Conservation (phyloP, 2,797 vertebrate species). For the Enteromius mattozi region DNA sequence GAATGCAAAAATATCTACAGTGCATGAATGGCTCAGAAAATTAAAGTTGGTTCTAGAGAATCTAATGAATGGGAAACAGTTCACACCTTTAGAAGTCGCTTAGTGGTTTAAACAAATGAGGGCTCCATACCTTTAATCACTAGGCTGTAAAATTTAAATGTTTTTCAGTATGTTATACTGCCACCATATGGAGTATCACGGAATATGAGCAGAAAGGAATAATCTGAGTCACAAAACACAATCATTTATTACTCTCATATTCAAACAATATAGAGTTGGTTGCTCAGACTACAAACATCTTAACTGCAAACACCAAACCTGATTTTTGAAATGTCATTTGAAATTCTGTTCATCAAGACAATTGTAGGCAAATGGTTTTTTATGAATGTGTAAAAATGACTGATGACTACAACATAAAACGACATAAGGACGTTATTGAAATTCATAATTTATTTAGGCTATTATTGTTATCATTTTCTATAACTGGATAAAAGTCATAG, state of each 20-base stretch:
- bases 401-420: background rate
- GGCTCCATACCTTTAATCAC: background rate
- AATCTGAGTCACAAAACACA: background rate
- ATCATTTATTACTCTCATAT: background rate
- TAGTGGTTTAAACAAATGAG: background rate
- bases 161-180: slow-evolving; percentile 28
- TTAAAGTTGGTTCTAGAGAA: background rate
- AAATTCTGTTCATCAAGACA: background rate
- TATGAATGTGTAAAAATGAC: background rate
- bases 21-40: background rate
- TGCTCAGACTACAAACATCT: background rate
- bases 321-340: background rate
- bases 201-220: background rate
- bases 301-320: background rate
- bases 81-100: background rate
- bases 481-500: background rate
- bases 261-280: background rate
- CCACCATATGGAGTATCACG: slow-evolving; percentile 7
- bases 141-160: background rate
- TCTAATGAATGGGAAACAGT: background rate
- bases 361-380: background rate
- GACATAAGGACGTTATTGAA: background rate
- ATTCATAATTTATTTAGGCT: background rate
- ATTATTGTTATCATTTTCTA: background rate
- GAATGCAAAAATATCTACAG: background rate